Evolutionary conservation across 2,113 vertebrate species (phyloP), one percentile per base, ranked within the genome.

Genomic region (Ranitomeya imitator): DNA sequence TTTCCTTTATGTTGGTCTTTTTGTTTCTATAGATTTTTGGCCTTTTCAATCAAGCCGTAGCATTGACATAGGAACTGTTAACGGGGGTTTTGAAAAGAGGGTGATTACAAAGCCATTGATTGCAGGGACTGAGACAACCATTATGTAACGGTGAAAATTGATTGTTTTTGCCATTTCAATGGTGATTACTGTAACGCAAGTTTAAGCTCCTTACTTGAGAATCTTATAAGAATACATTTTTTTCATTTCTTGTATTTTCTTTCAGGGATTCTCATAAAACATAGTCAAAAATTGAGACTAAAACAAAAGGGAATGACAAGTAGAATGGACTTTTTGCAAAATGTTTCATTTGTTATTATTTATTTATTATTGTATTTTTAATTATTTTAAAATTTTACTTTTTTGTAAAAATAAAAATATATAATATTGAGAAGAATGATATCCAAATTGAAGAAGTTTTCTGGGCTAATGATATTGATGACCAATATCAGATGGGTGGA

Each of bases 71-170:
- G 81, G n/a, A 71, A 59, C 37, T 76, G 57, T 45, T 87, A 79
- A 15, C 45, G 15, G 37, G 51, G 13, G 79, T 5, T 52, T 73
- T 61, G 52, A 83, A 52, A 76, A 77, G 87, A 63, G 16, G 80
- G 31, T 31, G 69, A 76, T 83, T 88, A 55, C 80, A 6, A 16
- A 10, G 54, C 37, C 80, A 88, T 83, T 88, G 86, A 88, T 88
- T 88, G 86, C 54, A 26, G 77, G 51, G 79, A 83, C 51, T 65
- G 79, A 83, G 69, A 73, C 86, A 82, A 26, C 80, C 51, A 88
- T 88, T 88, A 88, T 83, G 74, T 65, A 88, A 52, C 26, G 77
- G 69, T 54, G 57, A 59, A 76, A 77, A 88, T 88, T 76, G 79
- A 88, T 65, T 88, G 79, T 63, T 88, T 73, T 83, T 37, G 63